Evolutionary conservation across 1,140 invertebrate species (phyloP).

Genomic region (Listronotus oregonensis): DNA sequence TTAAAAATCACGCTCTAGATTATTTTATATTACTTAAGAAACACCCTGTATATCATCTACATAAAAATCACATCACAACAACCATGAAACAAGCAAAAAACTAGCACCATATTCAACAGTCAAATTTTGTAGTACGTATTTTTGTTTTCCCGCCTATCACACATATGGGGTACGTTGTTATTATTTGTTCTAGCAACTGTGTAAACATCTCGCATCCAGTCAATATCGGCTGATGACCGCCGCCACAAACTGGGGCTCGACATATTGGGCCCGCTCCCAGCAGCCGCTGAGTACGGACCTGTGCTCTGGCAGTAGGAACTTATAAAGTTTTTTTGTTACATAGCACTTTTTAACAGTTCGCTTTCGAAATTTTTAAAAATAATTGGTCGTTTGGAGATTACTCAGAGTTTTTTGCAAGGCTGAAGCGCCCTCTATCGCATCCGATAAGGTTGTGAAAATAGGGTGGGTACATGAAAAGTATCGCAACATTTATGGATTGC

Average conservation of each 20-base stretch:
- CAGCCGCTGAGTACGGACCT: constrained; percentile 30
- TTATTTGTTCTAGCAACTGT: constrained; percentile 49
- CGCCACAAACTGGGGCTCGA: constrained; percentile 16
- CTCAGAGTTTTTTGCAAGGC: too few species aligned
- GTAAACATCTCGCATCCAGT: not conserved
- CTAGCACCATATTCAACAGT: not conserved
- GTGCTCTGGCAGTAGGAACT: constrained; percentile 33
- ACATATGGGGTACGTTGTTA: constrained; percentile 54
- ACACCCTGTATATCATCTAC: too few species aligned
- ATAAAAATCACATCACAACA: not conserved
- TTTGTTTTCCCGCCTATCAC: constrained; percentile 41
- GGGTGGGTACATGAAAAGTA: too few species aligned
- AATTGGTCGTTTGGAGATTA: too few species aligned
- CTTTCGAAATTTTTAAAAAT: not conserved
- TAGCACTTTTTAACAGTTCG: not conserved
- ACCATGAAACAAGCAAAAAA: constrained; percentile 3
- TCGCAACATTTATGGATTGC: too few species aligned
- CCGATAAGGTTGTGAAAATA: too few species aligned
- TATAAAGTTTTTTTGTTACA: constrained; percentile 5
- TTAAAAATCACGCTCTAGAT: too few species aligned
- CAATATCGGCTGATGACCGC: not conserved
- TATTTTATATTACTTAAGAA: too few species aligned
- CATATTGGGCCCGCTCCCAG: constrained; percentile 13
- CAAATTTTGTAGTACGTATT: not conserved
- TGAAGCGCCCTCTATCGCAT: too few species aligned